These are phyloP conservation scores for Platerodrilus igneus DNA, from an alignment of 2,888 invertebrate species.

Conservation along the genomic window DNA sequence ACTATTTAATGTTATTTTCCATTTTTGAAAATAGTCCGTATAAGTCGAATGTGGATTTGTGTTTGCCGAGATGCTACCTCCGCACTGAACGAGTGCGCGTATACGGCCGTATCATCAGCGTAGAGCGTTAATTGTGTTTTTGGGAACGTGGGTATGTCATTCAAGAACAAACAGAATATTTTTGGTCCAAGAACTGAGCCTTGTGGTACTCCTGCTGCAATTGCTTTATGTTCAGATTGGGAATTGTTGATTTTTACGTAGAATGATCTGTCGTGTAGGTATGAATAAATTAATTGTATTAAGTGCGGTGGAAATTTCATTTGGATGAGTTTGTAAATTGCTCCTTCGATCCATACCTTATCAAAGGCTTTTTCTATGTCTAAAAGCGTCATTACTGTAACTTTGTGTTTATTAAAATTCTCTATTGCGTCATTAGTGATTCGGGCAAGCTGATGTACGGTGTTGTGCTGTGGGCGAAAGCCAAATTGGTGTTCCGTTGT, in stretches of 20 bases:
- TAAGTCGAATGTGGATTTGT: conserved; percentile 24
- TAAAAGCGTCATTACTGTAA: conserved; percentile 33
- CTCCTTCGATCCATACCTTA: conserved; percentile 34
- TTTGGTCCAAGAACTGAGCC: conserved; percentile 22
- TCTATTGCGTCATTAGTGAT: conserved; percentile 30
- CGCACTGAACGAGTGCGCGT: conserved; percentile 24
- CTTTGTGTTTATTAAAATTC: conserved; percentile 30
- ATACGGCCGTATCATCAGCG: conserved; percentile 28
- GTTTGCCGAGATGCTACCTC: conserved; percentile 23
- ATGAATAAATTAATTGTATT: conserved; percentile 28
- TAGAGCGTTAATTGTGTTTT: conserved; percentile 20
- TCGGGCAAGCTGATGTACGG: conserved; percentile 32
- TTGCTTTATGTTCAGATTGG: not conserved
- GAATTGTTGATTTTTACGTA: conserved; percentile 23
- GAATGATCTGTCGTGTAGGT: conserved; percentile 27
- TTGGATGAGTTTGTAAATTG: conserved; percentile 33
- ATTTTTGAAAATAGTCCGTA: no score
- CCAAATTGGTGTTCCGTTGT: conserved; percentile 32
- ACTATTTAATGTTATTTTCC: no score
- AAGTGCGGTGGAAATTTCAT: conserved; percentile 25
- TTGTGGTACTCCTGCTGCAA: conserved; percentile 21
- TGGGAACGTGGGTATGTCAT: conserved; percentile 22
- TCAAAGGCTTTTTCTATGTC: conserved; percentile 41
- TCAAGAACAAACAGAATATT: conserved; percentile 20
- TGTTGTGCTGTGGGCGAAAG: conserved; percentile 33